Evolutionary conservation across 2,113 vertebrate genomes (phyloP), one percentile per base, ranked within the genome.

Genomic region (Verasper variegatus): DNA sequence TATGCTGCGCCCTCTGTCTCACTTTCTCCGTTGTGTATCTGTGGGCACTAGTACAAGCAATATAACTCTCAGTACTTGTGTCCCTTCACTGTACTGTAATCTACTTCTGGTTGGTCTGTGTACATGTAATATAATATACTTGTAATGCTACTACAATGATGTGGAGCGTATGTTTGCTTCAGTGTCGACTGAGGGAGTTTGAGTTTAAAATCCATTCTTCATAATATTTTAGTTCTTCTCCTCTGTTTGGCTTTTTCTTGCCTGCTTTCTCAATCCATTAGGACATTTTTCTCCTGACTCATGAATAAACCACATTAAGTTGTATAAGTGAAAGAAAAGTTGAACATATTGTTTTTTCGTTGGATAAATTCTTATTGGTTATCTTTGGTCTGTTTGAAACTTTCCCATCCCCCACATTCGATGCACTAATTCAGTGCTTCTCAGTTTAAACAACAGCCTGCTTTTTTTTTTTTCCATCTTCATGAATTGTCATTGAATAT

Each of bases 11-110:
- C 69, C 81, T 74, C 64, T 62, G 49, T 62, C 64, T 70, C 76
- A 62, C 52, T 26, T 68, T 84, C 56, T 74, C 56, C 83, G 66
- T 91, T 62, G 20, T 78, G 54, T 56, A 56, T 89, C 61, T 69
- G 64, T 81, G 74, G 77, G 79, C 76, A 83, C 84, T 75, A 76
- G 76, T 88, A 86, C 79, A 84, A 93, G 94, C 94, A 94, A 94
- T 93, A 95, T 83, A 75, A 84, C 68, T 85, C 68, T 84, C 69
- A 85, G 80, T 89, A 86, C 74, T 76, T n/a, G 51, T 67, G 80
- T 86, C 80, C 84, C 88, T 82, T 84, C 83, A 83, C 84, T 92
- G 92, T 88, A 93, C 91, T 92, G 91, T 91, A 91, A 74, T 89
- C 59, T 88, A 64, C 77, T 71, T 82, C 81, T 10, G 63, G 31